Conservation (phyloP, 2,888 invertebrate species). For the Andrena bicolor region DNA sequence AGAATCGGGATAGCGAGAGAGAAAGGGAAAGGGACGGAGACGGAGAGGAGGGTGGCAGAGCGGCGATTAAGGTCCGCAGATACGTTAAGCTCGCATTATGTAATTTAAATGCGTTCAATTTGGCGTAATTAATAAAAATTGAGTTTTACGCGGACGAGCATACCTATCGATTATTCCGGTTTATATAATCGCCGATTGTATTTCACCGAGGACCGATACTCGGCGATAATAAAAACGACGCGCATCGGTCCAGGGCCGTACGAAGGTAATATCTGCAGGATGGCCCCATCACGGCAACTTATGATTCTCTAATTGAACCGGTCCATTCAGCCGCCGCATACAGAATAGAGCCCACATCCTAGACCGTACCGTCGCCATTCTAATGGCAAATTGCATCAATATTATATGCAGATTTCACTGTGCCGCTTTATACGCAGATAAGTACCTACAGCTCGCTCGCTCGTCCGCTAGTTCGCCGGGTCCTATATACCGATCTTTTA, state of each 20-base stretch:
- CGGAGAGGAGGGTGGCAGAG: not conserved
- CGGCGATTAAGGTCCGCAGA: slow-evolving; percentile 49
- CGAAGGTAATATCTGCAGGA: slow-evolving; percentile 80
- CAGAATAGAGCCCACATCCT: slow-evolving; percentile 81
- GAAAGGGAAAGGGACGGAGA: not conserved
- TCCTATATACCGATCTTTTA: slow-evolving; percentile 15
- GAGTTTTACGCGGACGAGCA: slow-evolving; percentile 46
- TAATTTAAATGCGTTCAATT: slow-evolving; percentile 66
- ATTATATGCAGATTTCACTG: slow-evolving; percentile 81
- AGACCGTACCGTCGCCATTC: slow-evolving; percentile 78
- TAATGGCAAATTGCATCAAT: slow-evolving; percentile 83
- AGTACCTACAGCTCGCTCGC: slow-evolving; percentile 60
- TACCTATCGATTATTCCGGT: slow-evolving; percentile 63
- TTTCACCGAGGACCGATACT: slow-evolving; percentile 45
- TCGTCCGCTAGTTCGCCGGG: not conserved
- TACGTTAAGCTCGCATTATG: slow-evolving; percentile 55
- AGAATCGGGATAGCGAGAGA: slow-evolving; percentile 18
- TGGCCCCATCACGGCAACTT: slow-evolving; percentile 83
- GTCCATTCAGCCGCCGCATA: slow-evolving; percentile 80
- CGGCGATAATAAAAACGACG: slow-evolving; percentile 73
- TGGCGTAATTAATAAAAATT: slow-evolving; percentile 69
- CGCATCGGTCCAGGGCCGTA: slow-evolving; percentile 70
- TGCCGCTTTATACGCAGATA: slow-evolving; percentile 69
- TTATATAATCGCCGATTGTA: slow-evolving; percentile 60
- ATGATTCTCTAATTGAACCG: slow-evolving; percentile 84